Conservation (phyloP, 2,797 vertebrate genomes). For the Remorina albescens region DNA sequence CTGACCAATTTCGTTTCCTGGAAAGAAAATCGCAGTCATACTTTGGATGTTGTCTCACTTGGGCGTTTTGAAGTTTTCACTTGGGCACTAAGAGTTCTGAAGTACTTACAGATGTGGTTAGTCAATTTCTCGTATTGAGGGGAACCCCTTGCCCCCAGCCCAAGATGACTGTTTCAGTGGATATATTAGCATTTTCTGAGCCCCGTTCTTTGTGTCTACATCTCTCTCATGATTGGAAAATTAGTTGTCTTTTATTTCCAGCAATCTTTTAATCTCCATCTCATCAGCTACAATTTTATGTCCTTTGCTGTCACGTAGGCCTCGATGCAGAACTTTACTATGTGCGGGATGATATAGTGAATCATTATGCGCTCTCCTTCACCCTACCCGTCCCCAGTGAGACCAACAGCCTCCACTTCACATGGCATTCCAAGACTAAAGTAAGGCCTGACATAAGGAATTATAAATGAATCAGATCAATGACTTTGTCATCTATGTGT, state of each 20-base stretch:
- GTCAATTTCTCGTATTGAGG: slow-evolving; percentile 49
- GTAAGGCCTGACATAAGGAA: slow-evolving; percentile 60
- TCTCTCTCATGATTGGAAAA: slow-evolving; percentile 8
- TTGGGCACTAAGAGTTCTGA: slow-evolving; percentile 60
- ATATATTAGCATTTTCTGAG: slow-evolving; percentile 33
- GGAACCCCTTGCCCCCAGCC: slow-evolving; percentile 13
- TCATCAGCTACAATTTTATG: slow-evolving; percentile 19
- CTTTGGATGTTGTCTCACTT: slow-evolving; percentile 61
- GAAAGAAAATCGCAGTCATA: slow-evolving; percentile 66
- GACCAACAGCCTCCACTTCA: slow-evolving; percentile 96
- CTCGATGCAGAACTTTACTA: slow-evolving; percentile 97
- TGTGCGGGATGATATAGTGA: slow-evolving; percentile 94
- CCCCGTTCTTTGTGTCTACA: slow-evolving; percentile 12
- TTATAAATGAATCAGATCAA: background rate
- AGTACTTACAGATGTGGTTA: slow-evolving; percentile 71
- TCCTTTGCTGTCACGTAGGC: slow-evolving; percentile 80
- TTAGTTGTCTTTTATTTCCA: slow-evolving; percentile 15
- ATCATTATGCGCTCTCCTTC: slow-evolving; percentile 96
- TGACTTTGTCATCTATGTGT: background rate
- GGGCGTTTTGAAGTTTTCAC: slow-evolving; percentile 63
- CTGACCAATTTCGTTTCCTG: slow-evolving; percentile 40
- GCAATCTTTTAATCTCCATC: background rate
- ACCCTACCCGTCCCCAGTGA: slow-evolving; percentile 94
- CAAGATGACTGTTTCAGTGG: slow-evolving; percentile 41
- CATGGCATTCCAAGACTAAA: slow-evolving; percentile 94